phyloP scores from a whole-genome alignment of 2,797 vertebrate species.

The Cyclura pinguis region DNA sequence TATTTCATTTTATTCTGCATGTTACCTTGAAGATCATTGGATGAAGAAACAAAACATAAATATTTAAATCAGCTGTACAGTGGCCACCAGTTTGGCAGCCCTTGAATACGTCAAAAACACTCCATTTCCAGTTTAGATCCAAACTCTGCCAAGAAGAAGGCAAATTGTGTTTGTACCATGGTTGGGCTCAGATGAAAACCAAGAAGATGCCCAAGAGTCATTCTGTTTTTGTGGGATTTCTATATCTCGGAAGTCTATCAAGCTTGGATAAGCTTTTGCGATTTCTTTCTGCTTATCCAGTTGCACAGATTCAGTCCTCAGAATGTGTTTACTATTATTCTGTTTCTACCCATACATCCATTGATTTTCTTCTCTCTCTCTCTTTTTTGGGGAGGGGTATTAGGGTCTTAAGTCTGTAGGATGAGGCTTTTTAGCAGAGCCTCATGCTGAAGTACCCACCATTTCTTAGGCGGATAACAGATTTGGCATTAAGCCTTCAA shows the following conservation, averaged over 20 bases:
- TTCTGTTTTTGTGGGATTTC: slow-evolving; percentile 53
- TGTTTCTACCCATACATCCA: slow-evolving; percentile 61
- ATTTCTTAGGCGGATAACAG: slow-evolving; percentile 66
- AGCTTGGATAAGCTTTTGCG: slow-evolving; percentile 51
- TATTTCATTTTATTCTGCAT: background rate
- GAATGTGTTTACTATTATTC: slow-evolving; percentile 43
- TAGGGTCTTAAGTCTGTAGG: slow-evolving; percentile 67
- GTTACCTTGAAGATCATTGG: background rate
- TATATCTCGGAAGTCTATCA: slow-evolving; percentile 47
- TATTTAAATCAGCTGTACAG: background rate
- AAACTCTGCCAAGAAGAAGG: fast-evolving
- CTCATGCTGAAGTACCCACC: slow-evolving; percentile 61
- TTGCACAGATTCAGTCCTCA: slow-evolving; percentile 61
- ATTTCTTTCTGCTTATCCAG: slow-evolving; percentile 57
- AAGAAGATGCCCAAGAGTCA: slow-evolving; percentile 42
- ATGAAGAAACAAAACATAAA: background rate
- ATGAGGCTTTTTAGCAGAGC: slow-evolving; percentile 67
- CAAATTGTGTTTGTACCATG: background rate
- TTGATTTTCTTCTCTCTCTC: slow-evolving; percentile 56
- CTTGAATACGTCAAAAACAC: background rate
- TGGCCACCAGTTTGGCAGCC: too few relatives aligned
- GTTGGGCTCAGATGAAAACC: too few relatives aligned
- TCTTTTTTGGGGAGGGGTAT: background rate
- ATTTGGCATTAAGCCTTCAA: slow-evolving; percentile 68
- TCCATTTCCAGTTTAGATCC: background rate